phyloP scores from a whole-genome alignment of 2,797 vertebrate genomes.

The Anolis apletophallus region DNA sequence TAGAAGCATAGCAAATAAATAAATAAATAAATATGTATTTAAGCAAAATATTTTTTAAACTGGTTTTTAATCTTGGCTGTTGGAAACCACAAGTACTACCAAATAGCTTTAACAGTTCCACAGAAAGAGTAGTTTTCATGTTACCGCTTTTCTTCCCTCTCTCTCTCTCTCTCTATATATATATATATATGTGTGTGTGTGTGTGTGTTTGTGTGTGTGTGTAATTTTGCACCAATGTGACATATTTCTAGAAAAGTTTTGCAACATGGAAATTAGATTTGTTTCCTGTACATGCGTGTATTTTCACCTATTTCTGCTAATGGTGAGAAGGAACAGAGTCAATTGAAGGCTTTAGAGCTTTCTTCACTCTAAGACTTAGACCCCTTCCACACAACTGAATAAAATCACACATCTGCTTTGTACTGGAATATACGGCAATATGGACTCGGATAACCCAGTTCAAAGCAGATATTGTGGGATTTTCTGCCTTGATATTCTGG shows the following conservation, averaged over 20 bases:
- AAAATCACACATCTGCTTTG: too few relatives aligned
- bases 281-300: background rate
- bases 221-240: background rate
- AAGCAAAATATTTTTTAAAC: background rate
- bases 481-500: too few relatives aligned
- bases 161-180: too few relatives aligned
- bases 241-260: background rate
- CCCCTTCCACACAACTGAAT: too few relatives aligned
- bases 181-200: too few relatives aligned
- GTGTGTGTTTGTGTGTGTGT: too few relatives aligned
- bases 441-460: too few relatives aligned
- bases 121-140: background rate
- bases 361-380: background rate
- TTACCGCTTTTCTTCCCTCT: background rate
- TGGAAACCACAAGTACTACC: background rate
- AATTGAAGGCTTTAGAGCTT: background rate
- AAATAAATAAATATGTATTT: background rate
- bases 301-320: background rate
- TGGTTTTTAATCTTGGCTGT: background rate
- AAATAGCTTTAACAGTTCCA: background rate
- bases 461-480: too few relatives aligned
- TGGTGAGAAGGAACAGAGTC: background rate
- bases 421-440: too few relatives aligned
- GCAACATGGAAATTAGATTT: background rate
- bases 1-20: too few relatives aligned